Evolutionary conservation across 2,797 vertebrate species (phyloP).

Genomic region (Vipera latastei): DNA sequence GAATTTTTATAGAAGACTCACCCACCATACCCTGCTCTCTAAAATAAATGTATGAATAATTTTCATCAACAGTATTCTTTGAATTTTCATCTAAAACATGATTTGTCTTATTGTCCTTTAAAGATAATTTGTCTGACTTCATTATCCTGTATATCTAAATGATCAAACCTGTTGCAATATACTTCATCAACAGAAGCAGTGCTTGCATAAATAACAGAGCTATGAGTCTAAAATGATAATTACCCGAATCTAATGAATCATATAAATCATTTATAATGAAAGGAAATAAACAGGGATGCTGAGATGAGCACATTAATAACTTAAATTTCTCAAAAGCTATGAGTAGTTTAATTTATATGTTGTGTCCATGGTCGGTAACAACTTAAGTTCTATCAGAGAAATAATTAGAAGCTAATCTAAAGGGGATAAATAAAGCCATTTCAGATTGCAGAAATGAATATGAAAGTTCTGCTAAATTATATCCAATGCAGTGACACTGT

Average conservation of each 20-base stretch:
- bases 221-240: conserved; percentile 73
- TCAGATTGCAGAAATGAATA: conserved; percentile 61
- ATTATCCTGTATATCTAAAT: conserved; percentile 52
- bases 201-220: conserved; percentile 60
- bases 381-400: conserved; percentile 62
- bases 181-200: conserved; percentile 60
- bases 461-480: conserved; percentile 57
- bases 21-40: neutral
- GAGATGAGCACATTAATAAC: conserved; percentile 69
- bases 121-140: conserved; percentile 51
- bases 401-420: conserved; percentile 71
- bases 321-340: conserved; percentile 54
- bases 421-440: conserved; percentile 51
- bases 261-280: conserved; percentile 77
- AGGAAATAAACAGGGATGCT: conserved; percentile 64
- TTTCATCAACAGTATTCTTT: neutral
- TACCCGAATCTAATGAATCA: conserved; percentile 73
- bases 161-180: conserved; percentile 47
- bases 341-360: conserved; percentile 66
- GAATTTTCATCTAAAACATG: conserved; percentile 18
- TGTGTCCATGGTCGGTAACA: conserved; percentile 58
- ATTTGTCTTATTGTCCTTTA: conserved; percentile 44
- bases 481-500: conserved; percentile 49
- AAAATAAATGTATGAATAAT: conserved; percentile 13
- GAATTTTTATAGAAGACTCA: neutral